Evolutionary conservation across 2,797 vertebrate species (phyloP).

Genomic region (Cephalopachus bancanus): DNA sequence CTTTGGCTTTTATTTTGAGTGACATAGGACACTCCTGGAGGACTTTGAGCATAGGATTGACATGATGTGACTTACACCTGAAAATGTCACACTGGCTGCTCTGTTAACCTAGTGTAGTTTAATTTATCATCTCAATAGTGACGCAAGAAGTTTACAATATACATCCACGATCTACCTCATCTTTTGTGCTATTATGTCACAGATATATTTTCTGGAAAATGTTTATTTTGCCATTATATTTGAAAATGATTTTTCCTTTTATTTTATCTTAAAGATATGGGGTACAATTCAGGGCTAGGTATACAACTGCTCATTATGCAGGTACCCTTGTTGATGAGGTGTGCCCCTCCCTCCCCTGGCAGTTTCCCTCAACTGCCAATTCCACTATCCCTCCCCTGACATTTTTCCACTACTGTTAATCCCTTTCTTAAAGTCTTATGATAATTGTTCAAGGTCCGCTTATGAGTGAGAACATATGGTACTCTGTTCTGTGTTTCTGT

Average conservation of each 20-base stretch:
- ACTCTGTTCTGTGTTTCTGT: no score
- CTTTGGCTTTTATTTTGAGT: not conserved
- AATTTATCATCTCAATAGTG: not conserved
- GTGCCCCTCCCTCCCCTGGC: no score
- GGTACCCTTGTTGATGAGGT: no score
- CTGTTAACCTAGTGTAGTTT: not conserved
- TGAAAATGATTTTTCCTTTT: not conserved
- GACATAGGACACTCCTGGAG: not conserved
- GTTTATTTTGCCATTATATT: not conserved
- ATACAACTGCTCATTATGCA: no score
- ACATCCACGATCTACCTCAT: not conserved
- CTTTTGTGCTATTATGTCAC: not conserved
- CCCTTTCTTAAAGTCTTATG: no score
- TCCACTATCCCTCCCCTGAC: no score
- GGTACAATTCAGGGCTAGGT: no score
- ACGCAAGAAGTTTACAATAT: not conserved
- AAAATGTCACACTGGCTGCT: not conserved
- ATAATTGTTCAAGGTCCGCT: no score
- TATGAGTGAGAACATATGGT: no score
- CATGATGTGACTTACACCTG: not conserved
- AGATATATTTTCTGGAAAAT: not conserved
- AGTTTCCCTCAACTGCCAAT: no score
- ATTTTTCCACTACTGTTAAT: no score
- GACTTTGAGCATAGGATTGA: not conserved
- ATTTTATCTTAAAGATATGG: no score